Base-by-base conservation (phyloP, 2,888 invertebrate genomes). In the Brachycybe producta region DNA sequence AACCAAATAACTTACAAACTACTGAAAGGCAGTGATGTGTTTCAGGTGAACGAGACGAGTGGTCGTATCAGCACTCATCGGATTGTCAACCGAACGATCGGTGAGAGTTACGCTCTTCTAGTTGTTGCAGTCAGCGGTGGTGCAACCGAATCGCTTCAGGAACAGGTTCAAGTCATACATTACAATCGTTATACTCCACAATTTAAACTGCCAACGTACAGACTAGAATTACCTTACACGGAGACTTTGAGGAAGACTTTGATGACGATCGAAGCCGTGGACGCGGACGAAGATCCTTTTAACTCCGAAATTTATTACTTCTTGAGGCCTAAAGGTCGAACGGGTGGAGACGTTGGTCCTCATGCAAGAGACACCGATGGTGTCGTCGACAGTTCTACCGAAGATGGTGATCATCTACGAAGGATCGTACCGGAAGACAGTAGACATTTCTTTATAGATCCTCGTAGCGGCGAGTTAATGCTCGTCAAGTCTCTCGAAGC, bases 71-170 rank as follows among this genome's bases (percentile, higher is more conserved):
- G n/a, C 27, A 49, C 30, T 2, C 21, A 19, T 7, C 8, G 19
- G 15, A 11, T 17, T 1, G n/a, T 40, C 1, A 15, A 17, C 5
- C 8, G 11, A 15, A 8, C 15, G n/a, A 21, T 30, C 1, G 49
- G 32, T 7, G 28, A 40, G 5, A 5, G 5, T 19, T 30, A 27
- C 26, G 8, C 26, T 11, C 15, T 49, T 1, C 27, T 40, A 19
- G 15, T 49, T 28, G 27, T 49, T 15, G 49, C 40, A 11, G 40
- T 28, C 15, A 40, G 49, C n/a, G 49, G 24, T 21, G 30, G 36
- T 19, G 19, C 27, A 23, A 49, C 49, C 3, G n/a, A 26, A 32
- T 28, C 40, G 2, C 21, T 39, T 13, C 30, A 27, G 13, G 4
- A 40, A 5, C 21, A 27, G 13, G 49, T 40, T 1, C 13, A 17